Evolutionary conservation across 1,140 invertebrate genomes (phyloP), one percentile per base, ranked within the genome.

Genomic region (Agrilus planipennis): DNA sequence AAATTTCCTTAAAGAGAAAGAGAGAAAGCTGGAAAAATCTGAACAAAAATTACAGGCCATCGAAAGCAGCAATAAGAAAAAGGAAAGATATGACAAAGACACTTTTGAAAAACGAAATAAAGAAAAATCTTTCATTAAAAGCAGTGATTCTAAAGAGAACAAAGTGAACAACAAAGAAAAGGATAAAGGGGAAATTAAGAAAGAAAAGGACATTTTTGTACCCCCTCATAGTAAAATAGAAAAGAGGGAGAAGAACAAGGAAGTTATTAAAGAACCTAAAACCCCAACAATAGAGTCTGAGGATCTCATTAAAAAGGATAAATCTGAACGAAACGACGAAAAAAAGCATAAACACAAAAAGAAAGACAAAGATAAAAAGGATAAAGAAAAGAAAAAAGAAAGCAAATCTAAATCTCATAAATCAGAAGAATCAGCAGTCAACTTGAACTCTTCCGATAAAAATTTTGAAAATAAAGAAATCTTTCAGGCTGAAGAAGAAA

Each of bases 321-420:
- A 38, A 38, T 6, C 20, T n/a, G n/a, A n/a, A n/a, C n/a, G n/a
- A n/a, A n/a, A n/a, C n/a, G n/a, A n/a, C 4, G 35, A 51, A 42
- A 53, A 58, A 2, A 59, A 50, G 42, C 42, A 44, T 20, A 54
- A 53, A 41, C 53, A 57, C 30, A 59, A 56, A 40, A 51, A 57
- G 35, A 58, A 56, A 34, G 56, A 58, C 23, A 57, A 53, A 40
- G 55, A 56, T 34, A 52, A 52, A 28, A 46, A 49, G 20, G 32
- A 46, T 18, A 51, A 52, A 34, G 55, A 60, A 20, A 57, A 43
- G 45, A 31, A 50, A 45, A 32, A 41, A 44, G 3, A 36, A 40
- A 41, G 45, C 30, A 18, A 41, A 29, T 17, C 36, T 17, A 43
- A 28, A 37, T 16, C 22, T 23, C 30, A 34, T 30, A 44, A 39